Evolutionary conservation across 2,888 invertebrate genomes (phyloP), one percentile per base, ranked within the genome.

Genomic region (Dromius quadrimaculatus): DNA sequence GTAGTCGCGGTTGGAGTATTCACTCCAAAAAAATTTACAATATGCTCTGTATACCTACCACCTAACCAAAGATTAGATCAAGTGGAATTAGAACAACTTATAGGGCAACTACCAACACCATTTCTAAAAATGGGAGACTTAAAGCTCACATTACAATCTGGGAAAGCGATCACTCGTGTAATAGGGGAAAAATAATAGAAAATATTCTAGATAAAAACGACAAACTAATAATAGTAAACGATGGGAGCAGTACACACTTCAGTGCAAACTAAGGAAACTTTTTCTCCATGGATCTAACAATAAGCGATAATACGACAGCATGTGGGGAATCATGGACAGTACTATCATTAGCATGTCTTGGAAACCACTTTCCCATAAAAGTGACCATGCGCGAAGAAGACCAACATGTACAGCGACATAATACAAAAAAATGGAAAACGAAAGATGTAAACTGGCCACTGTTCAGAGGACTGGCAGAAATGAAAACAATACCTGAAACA

Each of bases 1-100:
- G 72, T 71, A n/a, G 47, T 73, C 5, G 76, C 75, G 28, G 15
- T 62, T 5, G 64, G 11, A 43, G 20, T 72, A 34, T 23, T 20
- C 17, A 47, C 61, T 5, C 71, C 72, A 3, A 20, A 50, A 4
- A 57, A 54, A 68, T 17, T 70, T 1, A 57, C 71, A 0, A 64
- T 74, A 1, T 74, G 76, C 28, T 74, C 73, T 20, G 5, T 75
- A 3, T 75, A 74, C 20, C 8, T 74, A 1, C 73, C 74, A 4
- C 61, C 61, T 8, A 8, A 36, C n/a, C 11, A 34, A 13, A 8
- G 2, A 5, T 36, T 36, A 5, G 20, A 15, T 2, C 15, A 38
- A 19, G 6, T 4, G 20, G 38, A 61, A 72, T 6, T 76, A 17
- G 13, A 22, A 5, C 3, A 66, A 4, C 13, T 75, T 3, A 71